These are phyloP conservation scores for Anhinga rufa DNA, from an alignment of 2,113 vertebrate genomes.

Conservation along the genomic window DNA sequence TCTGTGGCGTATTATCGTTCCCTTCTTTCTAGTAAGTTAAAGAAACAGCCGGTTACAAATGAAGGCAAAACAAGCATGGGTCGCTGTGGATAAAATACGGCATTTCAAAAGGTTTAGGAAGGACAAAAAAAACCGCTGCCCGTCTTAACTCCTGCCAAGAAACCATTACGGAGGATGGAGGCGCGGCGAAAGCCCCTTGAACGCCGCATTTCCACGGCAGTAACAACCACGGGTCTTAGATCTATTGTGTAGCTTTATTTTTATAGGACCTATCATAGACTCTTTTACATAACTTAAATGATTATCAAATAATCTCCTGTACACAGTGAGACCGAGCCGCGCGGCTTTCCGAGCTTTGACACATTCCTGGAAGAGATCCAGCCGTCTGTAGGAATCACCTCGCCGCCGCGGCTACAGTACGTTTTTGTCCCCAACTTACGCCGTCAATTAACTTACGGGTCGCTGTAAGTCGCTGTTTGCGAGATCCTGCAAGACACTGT, in stretches of 20 bases:
- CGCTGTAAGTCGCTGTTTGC: neutral
- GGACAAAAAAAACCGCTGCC: neutral
- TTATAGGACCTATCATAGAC: conserved; percentile 49
- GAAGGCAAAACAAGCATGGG: neutral
- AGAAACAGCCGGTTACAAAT: neutral
- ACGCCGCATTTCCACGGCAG: neutral
- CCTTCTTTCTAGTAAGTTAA: neutral
- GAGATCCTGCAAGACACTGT: neutral
- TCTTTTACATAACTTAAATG: conserved; percentile 67
- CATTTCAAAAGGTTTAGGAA: conserved; percentile 2
- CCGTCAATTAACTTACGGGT: neutral
- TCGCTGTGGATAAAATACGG: neutral
- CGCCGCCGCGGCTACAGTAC: neutral
- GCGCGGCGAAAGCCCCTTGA: neutral
- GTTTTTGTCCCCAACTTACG: neutral
- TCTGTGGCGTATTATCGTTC: neutral
- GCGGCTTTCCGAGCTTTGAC: neutral
- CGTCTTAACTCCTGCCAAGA: conserved; percentile 33
- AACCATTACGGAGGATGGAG: neutral
- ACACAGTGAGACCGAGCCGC: conserved; percentile 20
- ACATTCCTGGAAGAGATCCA: conserved; percentile 48
- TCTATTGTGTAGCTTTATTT: conserved; percentile 45
- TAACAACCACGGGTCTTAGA: neutral
- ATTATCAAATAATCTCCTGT: conserved; percentile 61
- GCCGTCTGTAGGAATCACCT: neutral